Evolutionary conservation across 1,140 invertebrate species (phyloP).

Genomic region (Phymorhynchus buccinoides): DNA sequence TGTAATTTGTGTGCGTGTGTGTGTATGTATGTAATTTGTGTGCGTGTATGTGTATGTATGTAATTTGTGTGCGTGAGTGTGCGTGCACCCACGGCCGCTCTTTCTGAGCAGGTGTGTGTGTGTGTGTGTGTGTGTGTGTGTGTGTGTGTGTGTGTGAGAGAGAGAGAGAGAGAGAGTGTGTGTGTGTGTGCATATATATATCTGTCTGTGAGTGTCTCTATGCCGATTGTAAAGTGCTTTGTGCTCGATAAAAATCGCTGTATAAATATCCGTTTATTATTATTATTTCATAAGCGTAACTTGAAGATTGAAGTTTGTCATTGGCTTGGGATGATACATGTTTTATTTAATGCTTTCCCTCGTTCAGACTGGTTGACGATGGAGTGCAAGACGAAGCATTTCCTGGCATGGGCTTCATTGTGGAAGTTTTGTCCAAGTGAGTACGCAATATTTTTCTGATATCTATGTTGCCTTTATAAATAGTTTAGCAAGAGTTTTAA

Average conservation of each 20-base stretch:
- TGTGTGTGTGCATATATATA: background rate
- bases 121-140: background rate
- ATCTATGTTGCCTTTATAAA: too few species aligned
- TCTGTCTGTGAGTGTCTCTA: background rate
- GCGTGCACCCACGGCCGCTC: too few species aligned
- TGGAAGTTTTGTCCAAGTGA: slow-evolving; percentile 74
- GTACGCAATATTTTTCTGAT: slow-evolving; percentile 25
- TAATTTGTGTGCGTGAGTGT: too few species aligned
- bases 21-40: too few species aligned
- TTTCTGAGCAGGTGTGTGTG: background rate
- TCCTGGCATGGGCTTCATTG: slow-evolving; percentile 71
- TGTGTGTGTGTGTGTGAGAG: background rate
- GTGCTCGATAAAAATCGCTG: too few species aligned
- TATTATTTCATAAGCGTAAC: too few species aligned
- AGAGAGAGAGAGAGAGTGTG: background rate
- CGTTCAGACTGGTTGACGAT: slow-evolving; percentile 69
- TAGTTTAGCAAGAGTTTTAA: too few species aligned
- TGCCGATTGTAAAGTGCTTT: too few species aligned
- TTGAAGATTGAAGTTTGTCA: background rate
- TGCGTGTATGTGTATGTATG: too few species aligned
- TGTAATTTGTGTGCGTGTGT: too few species aligned
- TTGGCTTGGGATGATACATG: background rate
- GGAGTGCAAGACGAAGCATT: slow-evolving; percentile 71
- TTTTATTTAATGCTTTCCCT: background rate
- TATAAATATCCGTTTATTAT: too few species aligned